Conservation (phyloP, 1,140 invertebrate genomes). For the Vanessa atalanta region DNA sequence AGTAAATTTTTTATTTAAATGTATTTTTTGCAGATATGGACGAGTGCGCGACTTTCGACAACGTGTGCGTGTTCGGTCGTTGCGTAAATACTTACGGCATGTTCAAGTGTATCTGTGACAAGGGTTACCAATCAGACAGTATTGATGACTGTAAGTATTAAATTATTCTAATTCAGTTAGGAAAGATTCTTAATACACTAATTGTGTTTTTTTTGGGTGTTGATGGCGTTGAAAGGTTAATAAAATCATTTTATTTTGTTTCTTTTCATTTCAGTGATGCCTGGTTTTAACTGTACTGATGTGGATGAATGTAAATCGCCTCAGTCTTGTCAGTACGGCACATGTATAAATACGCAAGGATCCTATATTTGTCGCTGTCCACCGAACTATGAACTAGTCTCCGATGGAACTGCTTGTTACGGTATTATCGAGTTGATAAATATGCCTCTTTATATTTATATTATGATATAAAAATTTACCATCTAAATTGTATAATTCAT, state of each 20-base stretch:
- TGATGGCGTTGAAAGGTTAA: neutral
- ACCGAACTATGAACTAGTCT: constrained; percentile 85
- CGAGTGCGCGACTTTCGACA: constrained; percentile 90
- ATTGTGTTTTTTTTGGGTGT: too few species aligned
- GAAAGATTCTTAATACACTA: too few species aligned
- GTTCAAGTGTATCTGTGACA: constrained; percentile 92
- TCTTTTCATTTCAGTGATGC: constrained; percentile 60
- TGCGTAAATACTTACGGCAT: constrained; percentile 95
- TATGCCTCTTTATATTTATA: too few species aligned
- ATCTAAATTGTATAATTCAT: neutral
- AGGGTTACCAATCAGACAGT: constrained; percentile 88
- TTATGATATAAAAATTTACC: too few species aligned
- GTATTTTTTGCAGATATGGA: constrained; percentile 83
- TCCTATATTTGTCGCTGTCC: constrained; percentile 92
- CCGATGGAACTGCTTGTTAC: constrained; percentile 80
- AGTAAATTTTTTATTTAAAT: neutral
- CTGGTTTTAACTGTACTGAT: constrained; percentile 84
- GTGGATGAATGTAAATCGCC: constrained; percentile 91
- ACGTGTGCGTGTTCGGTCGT: constrained; percentile 91
- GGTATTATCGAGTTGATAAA: constrained; percentile 51
- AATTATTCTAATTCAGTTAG: neutral
- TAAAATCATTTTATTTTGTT: neutral
- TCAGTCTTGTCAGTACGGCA: constrained; percentile 85
- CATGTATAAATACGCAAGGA: constrained; percentile 90
- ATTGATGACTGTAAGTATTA: constrained; percentile 80